phyloP scores from a whole-genome alignment of 2,888 invertebrate genomes.

The Lagria hirta region DNA sequence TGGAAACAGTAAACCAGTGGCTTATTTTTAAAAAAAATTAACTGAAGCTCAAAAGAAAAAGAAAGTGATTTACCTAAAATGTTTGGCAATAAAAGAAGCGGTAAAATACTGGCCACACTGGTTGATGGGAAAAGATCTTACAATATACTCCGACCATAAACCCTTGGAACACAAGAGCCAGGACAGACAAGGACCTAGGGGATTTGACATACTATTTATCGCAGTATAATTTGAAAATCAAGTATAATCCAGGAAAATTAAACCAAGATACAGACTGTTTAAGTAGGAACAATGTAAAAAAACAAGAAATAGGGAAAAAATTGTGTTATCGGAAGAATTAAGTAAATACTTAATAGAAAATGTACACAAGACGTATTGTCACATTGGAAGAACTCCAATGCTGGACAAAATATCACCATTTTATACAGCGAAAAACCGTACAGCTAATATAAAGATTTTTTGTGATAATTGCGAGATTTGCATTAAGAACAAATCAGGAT shows the following conservation, averaged over 20 bases:
- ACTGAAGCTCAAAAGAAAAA: too few relatives aligned
- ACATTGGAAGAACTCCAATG: constrained; percentile 8
- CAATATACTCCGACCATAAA: constrained; percentile 1
- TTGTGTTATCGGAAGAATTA: background rate
- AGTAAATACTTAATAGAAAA: constrained; percentile 1
- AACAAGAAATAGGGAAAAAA: background rate
- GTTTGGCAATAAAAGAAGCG: constrained; percentile 1
- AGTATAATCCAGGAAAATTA: background rate
- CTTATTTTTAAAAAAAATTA: too few relatives aligned
- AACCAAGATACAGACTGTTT: background rate
- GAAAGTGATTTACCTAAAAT: constrained; percentile 1
- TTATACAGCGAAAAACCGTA: constrained; percentile 19
- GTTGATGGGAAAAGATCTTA: constrained; percentile 1
- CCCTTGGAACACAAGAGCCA: constrained; percentile 1
- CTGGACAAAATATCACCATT: constrained; percentile 1
- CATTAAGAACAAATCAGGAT: constrained; percentile 40
- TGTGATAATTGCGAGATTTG: constrained; percentile 28
- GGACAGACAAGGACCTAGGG: background rate
- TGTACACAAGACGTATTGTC: background rate
- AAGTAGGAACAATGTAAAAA: constrained; percentile 1
- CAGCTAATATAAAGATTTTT: constrained; percentile 16
- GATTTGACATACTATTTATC: constrained; percentile 2
- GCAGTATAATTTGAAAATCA: background rate
- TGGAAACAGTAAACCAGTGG: too few relatives aligned
- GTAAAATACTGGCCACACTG: constrained; percentile 3